phyloP scores from a whole-genome alignment of 2,888 invertebrate species.

The Lamproptera curius region DNA sequence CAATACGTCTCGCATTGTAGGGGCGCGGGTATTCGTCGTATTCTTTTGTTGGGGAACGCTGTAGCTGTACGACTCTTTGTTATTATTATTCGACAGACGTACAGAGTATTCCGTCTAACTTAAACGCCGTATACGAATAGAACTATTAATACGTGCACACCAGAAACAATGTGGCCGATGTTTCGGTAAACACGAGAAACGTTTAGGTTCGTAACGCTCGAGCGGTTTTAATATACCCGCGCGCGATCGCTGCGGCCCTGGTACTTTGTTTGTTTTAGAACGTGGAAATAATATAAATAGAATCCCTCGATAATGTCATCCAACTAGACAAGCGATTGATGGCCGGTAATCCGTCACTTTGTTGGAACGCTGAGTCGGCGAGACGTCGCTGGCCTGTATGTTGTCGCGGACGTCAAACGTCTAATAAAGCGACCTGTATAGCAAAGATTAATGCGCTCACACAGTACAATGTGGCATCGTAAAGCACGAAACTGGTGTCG shows the following conservation, averaged over 20 bases:
- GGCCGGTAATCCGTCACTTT: conserved; percentile 51
- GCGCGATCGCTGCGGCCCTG: not conserved
- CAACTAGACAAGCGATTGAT: conserved; percentile 40
- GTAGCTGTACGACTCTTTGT: conserved; percentile 54
- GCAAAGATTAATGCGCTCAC: too few relatives aligned
- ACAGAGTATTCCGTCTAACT: conserved; percentile 39
- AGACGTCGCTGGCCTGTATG: conserved; percentile 39
- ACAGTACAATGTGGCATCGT: too few relatives aligned
- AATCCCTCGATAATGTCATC: conserved; percentile 36
- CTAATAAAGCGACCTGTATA: too few relatives aligned
- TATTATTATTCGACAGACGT: conserved; percentile 55
- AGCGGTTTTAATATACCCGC: conserved; percentile 9
- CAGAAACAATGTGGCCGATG: not conserved
- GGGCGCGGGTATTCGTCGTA: conserved; percentile 67
- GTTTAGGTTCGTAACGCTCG: conserved; percentile 1
- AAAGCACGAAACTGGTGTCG: too few relatives aligned
- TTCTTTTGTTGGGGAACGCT: conserved; percentile 67
- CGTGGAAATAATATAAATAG: conserved; percentile 27
- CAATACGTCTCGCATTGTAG: conserved; percentile 61
- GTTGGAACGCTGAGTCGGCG: conserved; percentile 55
- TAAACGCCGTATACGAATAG: conserved; percentile 29
- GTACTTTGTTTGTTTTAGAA: conserved; percentile 7
- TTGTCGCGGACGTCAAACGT: too few relatives aligned
- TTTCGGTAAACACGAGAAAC: not conserved
- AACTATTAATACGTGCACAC: not conserved